A percentile compares a stretch with the other conserved stretches of the same genome.
phyloP scores from a whole-genome alignment of 2,888 invertebrate species.

The Calameuta idolon region DNA sequence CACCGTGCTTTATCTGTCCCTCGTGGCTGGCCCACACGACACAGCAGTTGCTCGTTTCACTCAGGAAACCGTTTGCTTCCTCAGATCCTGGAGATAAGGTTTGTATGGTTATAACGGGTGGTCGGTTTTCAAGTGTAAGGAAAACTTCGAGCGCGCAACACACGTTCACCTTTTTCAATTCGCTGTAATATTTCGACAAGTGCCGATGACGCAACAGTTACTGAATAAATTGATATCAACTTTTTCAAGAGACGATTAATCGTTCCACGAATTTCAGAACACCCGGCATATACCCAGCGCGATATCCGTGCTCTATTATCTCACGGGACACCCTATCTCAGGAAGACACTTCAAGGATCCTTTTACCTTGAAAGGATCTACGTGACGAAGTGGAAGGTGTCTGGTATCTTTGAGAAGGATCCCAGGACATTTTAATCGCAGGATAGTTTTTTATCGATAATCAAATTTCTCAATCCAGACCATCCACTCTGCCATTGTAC shows the following conservation, averaged over 20 bases:
- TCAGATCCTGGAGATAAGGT: constrained; percentile 40
- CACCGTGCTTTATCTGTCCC: constrained; percentile 30
- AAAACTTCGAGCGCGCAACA: not conserved
- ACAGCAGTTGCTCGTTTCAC: constrained; percentile 38
- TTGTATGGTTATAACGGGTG: not conserved
- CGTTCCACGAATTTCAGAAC: not conserved
- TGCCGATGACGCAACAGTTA: not conserved
- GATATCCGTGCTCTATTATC: not conserved
- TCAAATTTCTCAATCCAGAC: not conserved
- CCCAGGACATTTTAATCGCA: not conserved
- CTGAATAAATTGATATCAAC: not conserved
- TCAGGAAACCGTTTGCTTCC: constrained; percentile 49
- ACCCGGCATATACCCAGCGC: not conserved
- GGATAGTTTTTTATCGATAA: not conserved
- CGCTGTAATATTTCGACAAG: not conserved
- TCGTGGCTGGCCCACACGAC: constrained; percentile 27
- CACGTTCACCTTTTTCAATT: not conserved
- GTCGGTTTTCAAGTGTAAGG: not conserved
- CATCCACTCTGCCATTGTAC: not conserved
- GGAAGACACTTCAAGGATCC: not conserved
- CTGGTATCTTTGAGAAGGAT: not conserved
- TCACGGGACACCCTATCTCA: not conserved
- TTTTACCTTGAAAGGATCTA: not conserved
- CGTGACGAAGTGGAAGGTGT: not conserved
- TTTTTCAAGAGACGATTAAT: not conserved